Base-by-base conservation (phyloP, 2,797 vertebrate genomes). In the Enteromius anoplus region DNA sequence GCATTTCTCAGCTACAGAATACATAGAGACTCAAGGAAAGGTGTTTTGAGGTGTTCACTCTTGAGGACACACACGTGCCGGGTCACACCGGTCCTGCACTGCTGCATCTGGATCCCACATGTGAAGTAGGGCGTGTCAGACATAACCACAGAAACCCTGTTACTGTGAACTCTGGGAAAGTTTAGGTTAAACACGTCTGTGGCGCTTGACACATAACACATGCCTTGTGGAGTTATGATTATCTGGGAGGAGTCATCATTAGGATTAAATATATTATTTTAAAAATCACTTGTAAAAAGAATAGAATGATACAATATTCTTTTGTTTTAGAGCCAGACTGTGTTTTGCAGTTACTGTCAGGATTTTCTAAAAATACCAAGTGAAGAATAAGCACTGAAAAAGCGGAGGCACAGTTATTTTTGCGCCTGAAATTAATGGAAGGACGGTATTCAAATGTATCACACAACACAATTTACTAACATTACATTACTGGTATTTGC, bases 41-140 rank as follows among this genome's bases (percentile, higher is more conserved):
- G 19, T 65, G 75, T 85, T 84, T 85, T 78, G 21, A 80, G 70
- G 76, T 49, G 80, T 87, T 80, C 80, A 58, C 85, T 79, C 85
- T 80, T 70, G 83, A 80, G 86, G 40, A 78, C 65, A 76, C 86
- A 82, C 88, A 91, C 66, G 47, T 85, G 90, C 85, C 29, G 64
- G 86, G 75, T 84, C 51, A 29, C 88, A 88, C 89, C 80, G 87
- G 80, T 84, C 81, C 88, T 83, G 62, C 72, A 37, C 21, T 80
- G 78, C 78, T 70, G 88, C 93, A 94, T 93, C 92, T 94, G 93
- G 92, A 88, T 37, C 64, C 90, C 92, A 93, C 88, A 91, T 94
- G 94, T 90, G 82, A 81, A 84, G 71, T 72, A 42, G 66, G 76
- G 85, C 73, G 86, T 86, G 91, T 86, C 64, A 69, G 42, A 65